Conservation (phyloP, 2,797 vertebrate species). For the Eospalax fontanierii region DNA sequence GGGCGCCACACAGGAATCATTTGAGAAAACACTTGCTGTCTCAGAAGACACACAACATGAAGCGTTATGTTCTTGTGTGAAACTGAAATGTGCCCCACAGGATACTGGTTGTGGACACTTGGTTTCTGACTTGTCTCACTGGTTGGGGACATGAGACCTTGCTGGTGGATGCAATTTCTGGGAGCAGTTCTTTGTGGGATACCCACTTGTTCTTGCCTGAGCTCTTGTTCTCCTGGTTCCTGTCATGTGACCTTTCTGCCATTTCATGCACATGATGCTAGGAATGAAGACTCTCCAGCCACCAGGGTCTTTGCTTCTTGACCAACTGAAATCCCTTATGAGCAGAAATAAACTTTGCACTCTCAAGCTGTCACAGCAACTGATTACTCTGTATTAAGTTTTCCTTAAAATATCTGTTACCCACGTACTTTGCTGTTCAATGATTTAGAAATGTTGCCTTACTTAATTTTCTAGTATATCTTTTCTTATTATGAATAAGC, state of each 20-base stretch:
- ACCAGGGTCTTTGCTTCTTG: background rate
- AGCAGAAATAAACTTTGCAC: background rate
- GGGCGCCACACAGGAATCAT: background rate
- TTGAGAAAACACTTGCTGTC: background rate
- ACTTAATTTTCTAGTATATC: background rate
- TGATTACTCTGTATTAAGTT: background rate
- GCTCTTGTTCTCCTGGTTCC: background rate
- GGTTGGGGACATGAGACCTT: background rate
- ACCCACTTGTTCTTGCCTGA: background rate
- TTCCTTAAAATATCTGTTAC: background rate
- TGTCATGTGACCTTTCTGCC: background rate
- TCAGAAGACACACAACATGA: background rate
- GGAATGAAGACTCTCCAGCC: no score
- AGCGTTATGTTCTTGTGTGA: background rate
- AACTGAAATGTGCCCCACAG: background rate
- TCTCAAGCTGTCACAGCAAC: background rate
- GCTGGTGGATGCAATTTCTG: background rate
- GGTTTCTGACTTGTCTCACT: background rate
- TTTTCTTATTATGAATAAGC: background rate
- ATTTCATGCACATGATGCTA: background rate
- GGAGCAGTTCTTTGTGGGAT: background rate
- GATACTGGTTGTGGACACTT: background rate
- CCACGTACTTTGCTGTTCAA: background rate
- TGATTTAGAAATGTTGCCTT: background rate
- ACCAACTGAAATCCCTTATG: background rate